phyloP scores from a whole-genome alignment of 2,888 invertebrate genomes.

The Cremastobaeus sp. region DNA sequence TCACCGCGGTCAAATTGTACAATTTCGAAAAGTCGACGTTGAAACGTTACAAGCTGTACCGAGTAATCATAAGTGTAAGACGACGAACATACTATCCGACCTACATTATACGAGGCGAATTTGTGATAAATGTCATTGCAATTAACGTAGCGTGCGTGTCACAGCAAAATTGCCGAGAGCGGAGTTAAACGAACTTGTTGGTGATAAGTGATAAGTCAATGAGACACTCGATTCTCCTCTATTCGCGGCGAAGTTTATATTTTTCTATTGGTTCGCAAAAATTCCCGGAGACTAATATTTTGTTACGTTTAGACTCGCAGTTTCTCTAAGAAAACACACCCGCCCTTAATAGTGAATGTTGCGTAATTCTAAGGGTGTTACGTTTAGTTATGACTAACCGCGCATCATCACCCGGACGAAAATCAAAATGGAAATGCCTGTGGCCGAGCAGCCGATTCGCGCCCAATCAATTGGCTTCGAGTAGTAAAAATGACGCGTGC shows the following conservation, averaged over 20 bases:
- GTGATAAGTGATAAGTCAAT: constrained; percentile 43
- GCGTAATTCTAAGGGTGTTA: no score
- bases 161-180: constrained; percentile 21
- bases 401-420: no score
- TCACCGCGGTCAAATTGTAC: no score
- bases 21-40: constrained; percentile 30
- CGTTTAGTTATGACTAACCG: no score
- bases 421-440: no score
- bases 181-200: constrained; percentile 19
- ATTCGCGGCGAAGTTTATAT: constrained; percentile 20
- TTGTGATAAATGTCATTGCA: constrained; percentile 52
- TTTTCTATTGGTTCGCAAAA: constrained; percentile 18
- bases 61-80: no score
- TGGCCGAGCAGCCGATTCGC: no score
- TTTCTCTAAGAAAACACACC: neutral
- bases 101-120: constrained; percentile 41
- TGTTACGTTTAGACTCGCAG: neutral
- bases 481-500: neutral
- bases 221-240: constrained; percentile 13
- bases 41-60: constrained; percentile 37
- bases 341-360: no score
- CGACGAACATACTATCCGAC: constrained; percentile 23
- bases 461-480: neutral
- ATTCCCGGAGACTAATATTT: constrained; percentile 10
- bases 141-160: constrained; percentile 28